Conservation (phyloP, 2,888 invertebrate genomes). For the Tachina lurida region DNA sequence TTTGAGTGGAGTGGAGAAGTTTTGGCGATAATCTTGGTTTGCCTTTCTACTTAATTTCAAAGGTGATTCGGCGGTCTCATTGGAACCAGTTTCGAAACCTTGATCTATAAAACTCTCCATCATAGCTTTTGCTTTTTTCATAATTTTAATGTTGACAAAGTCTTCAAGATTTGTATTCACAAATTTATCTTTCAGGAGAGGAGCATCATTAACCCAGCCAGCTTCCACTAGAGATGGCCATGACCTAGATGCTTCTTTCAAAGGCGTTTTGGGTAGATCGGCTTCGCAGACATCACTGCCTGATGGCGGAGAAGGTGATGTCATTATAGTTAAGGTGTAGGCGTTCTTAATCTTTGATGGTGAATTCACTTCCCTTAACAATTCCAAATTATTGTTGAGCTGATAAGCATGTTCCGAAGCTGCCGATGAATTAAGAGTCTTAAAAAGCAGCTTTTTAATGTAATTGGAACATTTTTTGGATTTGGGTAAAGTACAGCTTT, state of each 20-base stretch:
- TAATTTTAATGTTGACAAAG: conserved; percentile 21
- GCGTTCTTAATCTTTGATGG: conserved; percentile 78
- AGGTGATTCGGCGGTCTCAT: conserved; percentile 77
- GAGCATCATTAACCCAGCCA: neutral
- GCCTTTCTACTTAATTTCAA: conserved; percentile 63
- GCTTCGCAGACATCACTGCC: conserved; percentile 77
- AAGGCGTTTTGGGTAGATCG: conserved; percentile 73
- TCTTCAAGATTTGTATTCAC: conserved; percentile 27
- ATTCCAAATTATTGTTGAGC: conserved; percentile 1
- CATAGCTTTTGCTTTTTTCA: conserved; percentile 28
- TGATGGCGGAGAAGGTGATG: conserved; percentile 77
- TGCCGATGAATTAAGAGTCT: conserved; percentile 16
- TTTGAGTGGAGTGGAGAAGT: conserved; percentile 25
- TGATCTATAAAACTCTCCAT: conserved; percentile 78
- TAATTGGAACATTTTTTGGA: conserved; percentile 40
- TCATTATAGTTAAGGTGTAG: conserved; percentile 78
- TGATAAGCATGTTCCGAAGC: neutral
- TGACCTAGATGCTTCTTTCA: neutral
- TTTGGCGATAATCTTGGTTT: conserved; percentile 3
- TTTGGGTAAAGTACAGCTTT: conserved; percentile 27
- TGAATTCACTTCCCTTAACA: conserved; percentile 74
- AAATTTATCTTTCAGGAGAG: neutral
- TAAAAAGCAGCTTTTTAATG: conserved; percentile 39
- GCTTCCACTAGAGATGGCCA: conserved; percentile 52
- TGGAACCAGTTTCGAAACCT: conserved; percentile 81